phyloP scores from a whole-genome alignment of 2,797 vertebrate species.

The Myotis myotis region DNA sequence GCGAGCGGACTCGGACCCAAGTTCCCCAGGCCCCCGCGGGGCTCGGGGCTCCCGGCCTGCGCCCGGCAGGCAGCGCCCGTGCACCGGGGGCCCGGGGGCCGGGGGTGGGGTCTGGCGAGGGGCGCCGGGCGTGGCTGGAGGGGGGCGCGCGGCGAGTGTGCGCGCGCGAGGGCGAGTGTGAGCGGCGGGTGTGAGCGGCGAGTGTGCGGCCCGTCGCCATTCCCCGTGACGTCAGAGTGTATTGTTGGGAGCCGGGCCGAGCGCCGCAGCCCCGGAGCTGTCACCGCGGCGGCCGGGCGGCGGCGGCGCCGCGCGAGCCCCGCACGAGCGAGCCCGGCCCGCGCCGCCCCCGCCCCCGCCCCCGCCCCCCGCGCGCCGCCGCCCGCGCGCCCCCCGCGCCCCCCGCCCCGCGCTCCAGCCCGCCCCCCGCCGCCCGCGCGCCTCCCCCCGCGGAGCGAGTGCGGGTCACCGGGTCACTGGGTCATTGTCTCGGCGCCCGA shows the following conservation, averaged over 20 bases:
- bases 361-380: constrained; percentile 71
- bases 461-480: constrained; percentile 80
- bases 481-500: constrained; percentile 81
- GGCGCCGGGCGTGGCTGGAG: constrained; percentile 70
- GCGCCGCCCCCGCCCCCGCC: constrained; percentile 83
- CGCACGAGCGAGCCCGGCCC: constrained; percentile 55
- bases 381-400: constrained; percentile 70
- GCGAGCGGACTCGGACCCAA: constrained; percentile 43
- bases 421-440: constrained; percentile 70
- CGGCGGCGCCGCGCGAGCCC: constrained; percentile 66
- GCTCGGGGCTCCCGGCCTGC: neutral
- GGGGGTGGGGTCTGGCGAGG: constrained; percentile 46
- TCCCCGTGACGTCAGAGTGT: constrained; percentile 79
- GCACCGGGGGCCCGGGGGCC: neutral
- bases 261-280: constrained; percentile 75
- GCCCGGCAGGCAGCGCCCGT: neutral
- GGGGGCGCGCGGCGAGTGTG: constrained; percentile 72
- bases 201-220: constrained; percentile 76
- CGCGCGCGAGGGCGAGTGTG: constrained; percentile 62
- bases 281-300: constrained; percentile 68
- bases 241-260: constrained; percentile 75
- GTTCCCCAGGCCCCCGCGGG: constrained; percentile 39
- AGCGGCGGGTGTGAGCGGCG: constrained; percentile 68
- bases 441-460: constrained; percentile 74
- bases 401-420: constrained; percentile 61